Evolutionary conservation across 2,888 invertebrate species (phyloP), one percentile per base, ranked within the genome.

Genomic region (Lithodes maja): DNA sequence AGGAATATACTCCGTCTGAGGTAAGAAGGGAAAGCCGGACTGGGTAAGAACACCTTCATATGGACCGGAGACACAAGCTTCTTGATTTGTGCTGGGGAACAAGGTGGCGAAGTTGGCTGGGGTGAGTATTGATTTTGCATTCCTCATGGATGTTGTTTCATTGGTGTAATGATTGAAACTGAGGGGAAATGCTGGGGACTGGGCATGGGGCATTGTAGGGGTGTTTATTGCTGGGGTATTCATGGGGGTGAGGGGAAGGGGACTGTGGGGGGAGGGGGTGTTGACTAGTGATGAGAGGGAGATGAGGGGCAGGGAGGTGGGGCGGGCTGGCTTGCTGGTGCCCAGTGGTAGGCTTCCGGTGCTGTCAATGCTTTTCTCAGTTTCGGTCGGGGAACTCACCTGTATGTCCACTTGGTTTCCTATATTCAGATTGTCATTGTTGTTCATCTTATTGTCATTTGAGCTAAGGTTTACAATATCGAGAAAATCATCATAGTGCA

Each of bases 241-340:
- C 53, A 53, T 15, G n/a, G 33, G 49, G 83, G 15, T 55, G 33
- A 75, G 52, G 7, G 78, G 75, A 55, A 49, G 71, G n/a, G 88
- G 52, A 69, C 80, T 33, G 2, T 54, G 61, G 7, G 83, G 53
- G 7, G 75, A 52, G 52, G 84, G 53, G 54, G 50, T 81, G 15
- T 84, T 84, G 33, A 81, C 55, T n/a, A 88, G 78, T 55, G 83
- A 80, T 68, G 88, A 88, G 7, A 85, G 50, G 74, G 88, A 75
- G 9, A 85, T 88, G 53, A 88, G 85, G 2, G 85, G 88, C 1
- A 88, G 81, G n/a, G 88, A 84, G 33, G 88, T 85, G 74, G 88
- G 88, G 74, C 88, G 79, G 61, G 81, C 74, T 75, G 88, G 88
- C 69, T 49, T 87, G 68, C n/a, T 87, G 78, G 5, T 78, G 9